Percentiles rank a stretch among this genome's conserved stretches.
Conservation (phyloP, 37 sponge, comb jelly and placozoan species). For the Geodia barretti region DNA sequence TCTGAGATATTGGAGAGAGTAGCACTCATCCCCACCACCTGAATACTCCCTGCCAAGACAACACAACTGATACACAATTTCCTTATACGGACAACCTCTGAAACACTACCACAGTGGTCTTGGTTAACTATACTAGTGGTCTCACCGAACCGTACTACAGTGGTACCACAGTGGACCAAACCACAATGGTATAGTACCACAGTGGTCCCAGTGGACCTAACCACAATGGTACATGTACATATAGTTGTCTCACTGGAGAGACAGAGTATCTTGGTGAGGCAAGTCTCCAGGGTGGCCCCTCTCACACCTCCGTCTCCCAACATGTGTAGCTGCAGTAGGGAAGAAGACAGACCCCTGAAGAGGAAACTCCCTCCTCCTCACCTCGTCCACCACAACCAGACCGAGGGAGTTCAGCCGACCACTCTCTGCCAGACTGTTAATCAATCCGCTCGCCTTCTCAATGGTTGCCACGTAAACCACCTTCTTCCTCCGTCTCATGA, state of each 20-base stretch:
- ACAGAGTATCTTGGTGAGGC: constrained; percentile 77
- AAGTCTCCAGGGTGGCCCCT: constrained; percentile 90
- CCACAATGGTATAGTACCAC: too few species aligned
- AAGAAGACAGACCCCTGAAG: background rate
- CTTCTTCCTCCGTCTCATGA: constrained; percentile 65
- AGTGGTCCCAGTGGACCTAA: too few species aligned
- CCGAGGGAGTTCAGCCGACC: constrained; percentile 68
- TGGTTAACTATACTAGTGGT: background rate
- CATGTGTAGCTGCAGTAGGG: constrained; percentile 85
- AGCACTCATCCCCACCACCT: constrained; percentile 96
- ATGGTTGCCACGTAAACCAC: constrained; percentile 91
- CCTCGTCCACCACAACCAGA: constrained; percentile 92
- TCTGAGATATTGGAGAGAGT: constrained; percentile 87
- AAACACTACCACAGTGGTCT: background rate
- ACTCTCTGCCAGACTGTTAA: constrained; percentile 81
- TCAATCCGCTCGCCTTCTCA: constrained; percentile 90
- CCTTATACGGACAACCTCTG: background rate
- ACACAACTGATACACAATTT: background rate
- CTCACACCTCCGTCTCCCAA: constrained; percentile 87
- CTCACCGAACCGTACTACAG: too few species aligned
- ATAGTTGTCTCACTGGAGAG: constrained; percentile 22
- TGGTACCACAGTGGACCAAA: too few species aligned
- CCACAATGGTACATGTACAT: too few species aligned
- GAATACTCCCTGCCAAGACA: constrained; percentile 29
- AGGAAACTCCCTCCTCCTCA: background rate